Conservation (phyloP, 2,888 invertebrate genomes). For the Cosmorhoe ocellata region DNA sequence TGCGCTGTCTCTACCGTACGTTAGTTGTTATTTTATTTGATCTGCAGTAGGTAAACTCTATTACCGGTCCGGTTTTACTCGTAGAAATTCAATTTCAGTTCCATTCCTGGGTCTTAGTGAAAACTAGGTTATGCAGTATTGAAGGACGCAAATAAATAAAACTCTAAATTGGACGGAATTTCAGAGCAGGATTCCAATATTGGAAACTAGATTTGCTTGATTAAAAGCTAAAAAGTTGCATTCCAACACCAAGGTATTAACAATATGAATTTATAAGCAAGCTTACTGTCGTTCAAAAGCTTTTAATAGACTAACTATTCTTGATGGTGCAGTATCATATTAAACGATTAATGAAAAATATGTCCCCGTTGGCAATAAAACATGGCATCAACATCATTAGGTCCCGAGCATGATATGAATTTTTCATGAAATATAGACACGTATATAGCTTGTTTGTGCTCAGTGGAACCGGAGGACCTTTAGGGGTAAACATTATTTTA, state of each 20-base stretch:
- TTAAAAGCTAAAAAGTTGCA: conserved; percentile 16
- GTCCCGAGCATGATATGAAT: conserved; percentile 71
- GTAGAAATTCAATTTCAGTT: conserved; percentile 73
- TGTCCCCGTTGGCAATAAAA: conserved; percentile 71
- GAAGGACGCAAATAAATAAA: conserved; percentile 57
- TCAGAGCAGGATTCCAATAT: conserved; percentile 24
- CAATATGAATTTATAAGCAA: conserved; percentile 27
- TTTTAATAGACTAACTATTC: conserved; percentile 26
- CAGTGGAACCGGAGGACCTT: conserved; percentile 46
- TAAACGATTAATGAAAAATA: conserved; percentile 74
- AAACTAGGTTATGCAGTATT: conserved; percentile 66
- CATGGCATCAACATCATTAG: conserved; percentile 77
- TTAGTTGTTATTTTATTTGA: conserved; percentile 73
- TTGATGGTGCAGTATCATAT: conserved; percentile 55
- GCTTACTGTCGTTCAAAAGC: conserved; percentile 16
- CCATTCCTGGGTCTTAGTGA: conserved; percentile 61
- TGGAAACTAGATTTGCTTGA: conserved; percentile 13
- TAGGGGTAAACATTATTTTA: conserved; percentile 55
- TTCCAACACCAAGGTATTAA: conserved; percentile 9
- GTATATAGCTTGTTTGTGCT: conserved; percentile 58
- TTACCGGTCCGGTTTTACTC: conserved; percentile 74
- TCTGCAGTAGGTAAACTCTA: conserved; percentile 73
- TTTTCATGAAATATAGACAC: conserved; percentile 78
- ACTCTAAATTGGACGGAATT: conserved; percentile 28
- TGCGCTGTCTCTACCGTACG: conserved; percentile 46